These are phyloP conservation scores for Lagopus leucura DNA, from an alignment of 2,113 vertebrate genomes.

Conservation along the genomic window DNA sequence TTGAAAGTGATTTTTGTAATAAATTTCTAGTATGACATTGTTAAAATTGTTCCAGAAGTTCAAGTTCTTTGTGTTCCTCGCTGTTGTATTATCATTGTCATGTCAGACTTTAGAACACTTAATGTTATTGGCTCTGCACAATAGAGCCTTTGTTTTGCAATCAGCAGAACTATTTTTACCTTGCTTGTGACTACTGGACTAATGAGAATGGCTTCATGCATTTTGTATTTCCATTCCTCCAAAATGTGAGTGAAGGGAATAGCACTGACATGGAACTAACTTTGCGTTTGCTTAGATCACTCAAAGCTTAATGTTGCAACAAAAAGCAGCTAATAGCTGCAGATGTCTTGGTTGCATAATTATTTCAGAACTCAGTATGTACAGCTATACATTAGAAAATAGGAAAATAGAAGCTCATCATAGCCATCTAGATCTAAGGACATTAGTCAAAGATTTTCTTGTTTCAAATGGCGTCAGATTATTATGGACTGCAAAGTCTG, in stretches of 20 bases:
- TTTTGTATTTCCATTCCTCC: constrained; percentile 1
- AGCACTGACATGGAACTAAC: background rate
- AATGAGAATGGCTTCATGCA: background rate
- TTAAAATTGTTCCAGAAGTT: background rate
- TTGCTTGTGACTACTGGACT: constrained; percentile 6
- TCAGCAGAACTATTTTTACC: constrained; percentile 11
- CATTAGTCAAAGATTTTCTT: background rate
- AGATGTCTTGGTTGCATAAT: background rate
- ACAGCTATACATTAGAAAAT: background rate
- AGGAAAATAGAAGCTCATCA: background rate
- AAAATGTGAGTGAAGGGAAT: background rate
- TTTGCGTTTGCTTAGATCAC: background rate
- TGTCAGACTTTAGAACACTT: background rate
- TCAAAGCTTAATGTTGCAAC: background rate
- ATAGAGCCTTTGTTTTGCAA: background rate
- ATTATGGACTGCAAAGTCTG: background rate
- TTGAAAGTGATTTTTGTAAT: constrained; percentile 20
- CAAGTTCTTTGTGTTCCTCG: background rate
- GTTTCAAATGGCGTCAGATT: background rate
- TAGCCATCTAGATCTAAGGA: background rate
- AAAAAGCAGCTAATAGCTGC: background rate
- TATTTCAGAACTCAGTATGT: background rate
- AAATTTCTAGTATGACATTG: constrained; percentile 16
- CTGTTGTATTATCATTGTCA: background rate
- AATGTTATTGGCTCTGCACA: background rate